phyloP scores from a whole-genome alignment of 1,140 invertebrate genomes.

The Acromyrmex echinatior region DNA sequence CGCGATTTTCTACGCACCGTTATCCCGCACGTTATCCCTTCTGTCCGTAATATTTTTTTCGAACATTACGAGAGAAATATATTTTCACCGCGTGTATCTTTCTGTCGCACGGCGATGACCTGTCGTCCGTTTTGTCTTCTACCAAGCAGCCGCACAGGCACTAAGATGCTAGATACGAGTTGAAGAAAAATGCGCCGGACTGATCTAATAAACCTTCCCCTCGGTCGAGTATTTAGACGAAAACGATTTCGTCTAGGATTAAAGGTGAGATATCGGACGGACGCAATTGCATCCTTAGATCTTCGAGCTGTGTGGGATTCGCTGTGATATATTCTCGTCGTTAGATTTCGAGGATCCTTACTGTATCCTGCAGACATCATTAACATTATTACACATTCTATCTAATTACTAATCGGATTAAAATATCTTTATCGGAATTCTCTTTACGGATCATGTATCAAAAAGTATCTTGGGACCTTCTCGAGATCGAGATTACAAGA shows the following conservation, averaged over 20 bases:
- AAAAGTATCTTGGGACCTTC: neutral
- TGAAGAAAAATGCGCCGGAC: conserved; percentile 66
- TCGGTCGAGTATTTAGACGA: conserved; percentile 41
- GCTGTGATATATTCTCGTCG: conserved; percentile 47
- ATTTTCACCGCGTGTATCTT: neutral
- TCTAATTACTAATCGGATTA: conserved; percentile 50
- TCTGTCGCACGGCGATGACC: neutral
- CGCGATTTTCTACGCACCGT: conserved; percentile 57
- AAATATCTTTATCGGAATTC: conserved; percentile 13
- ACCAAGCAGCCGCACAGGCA: conserved; percentile 21
- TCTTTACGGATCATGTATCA: conserved; percentile 20
- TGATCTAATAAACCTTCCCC: conserved; percentile 46
- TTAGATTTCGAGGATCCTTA: conserved; percentile 38
- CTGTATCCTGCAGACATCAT: conserved; percentile 11
- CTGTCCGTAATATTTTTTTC: conserved; percentile 49
- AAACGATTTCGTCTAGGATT: conserved; percentile 72
- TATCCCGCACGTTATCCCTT: neutral
- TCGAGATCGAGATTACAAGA: conserved; percentile 7
- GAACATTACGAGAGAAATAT: neutral
- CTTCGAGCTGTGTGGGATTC: conserved; percentile 3
- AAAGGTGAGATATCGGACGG: conserved; percentile 57
- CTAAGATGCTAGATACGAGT: conserved; percentile 69
- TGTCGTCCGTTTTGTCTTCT: neutral
- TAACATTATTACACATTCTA: conserved; percentile 36
- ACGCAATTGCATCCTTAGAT: conserved; percentile 45